Evolutionary conservation across 1,140 invertebrate genomes (phyloP), one percentile per base, ranked within the genome.

Genomic region (Mamestra configurata): DNA sequence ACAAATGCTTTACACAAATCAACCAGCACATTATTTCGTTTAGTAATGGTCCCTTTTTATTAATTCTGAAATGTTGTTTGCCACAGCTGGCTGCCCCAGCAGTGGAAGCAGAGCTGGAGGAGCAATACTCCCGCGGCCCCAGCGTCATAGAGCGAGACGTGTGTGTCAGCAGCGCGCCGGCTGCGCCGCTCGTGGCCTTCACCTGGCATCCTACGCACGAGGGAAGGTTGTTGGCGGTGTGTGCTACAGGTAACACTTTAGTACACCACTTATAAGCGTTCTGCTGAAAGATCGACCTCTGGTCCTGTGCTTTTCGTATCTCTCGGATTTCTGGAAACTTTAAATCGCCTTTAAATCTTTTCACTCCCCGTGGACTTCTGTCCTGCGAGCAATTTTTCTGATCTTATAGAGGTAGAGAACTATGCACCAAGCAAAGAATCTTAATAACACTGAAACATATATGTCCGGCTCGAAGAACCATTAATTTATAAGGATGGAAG

Each of bases 131-230:
- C 18, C 81, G 96, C 96, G 83, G 86, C 96, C 97, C 66, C 8
- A 80, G 85, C 80, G 90, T 86, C 57, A 90, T 98, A 71, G 98
- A 98, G 94, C 96, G 98, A 88, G 96, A 96, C 76, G 96, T 97
- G 66, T 2, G 40, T 8, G 37, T 97, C 57, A 8, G 55, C 13
- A n/a, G 95, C 49, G 96, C 96, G 43, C 89, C 85, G 90, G 95
- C 40, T 86, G 94, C 68, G 87, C 78, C 92, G 68, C 94, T 98
- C 5, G 96, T 97, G 8, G 97, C 98, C 79, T 98, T 98, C 94
- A 96, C 97, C 49, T 98, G 98, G 98, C 98, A 99, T 96, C 97
- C 97, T 2, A 95, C 93, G 37, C 96, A 98, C 86, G 97, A 97
- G 89, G 98, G 98, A 89, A 93, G 97, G 71, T 93, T 98, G 61